Base-by-base conservation (phyloP, 1,140 invertebrate species). In the Aphelinus atriplicis region DNA sequence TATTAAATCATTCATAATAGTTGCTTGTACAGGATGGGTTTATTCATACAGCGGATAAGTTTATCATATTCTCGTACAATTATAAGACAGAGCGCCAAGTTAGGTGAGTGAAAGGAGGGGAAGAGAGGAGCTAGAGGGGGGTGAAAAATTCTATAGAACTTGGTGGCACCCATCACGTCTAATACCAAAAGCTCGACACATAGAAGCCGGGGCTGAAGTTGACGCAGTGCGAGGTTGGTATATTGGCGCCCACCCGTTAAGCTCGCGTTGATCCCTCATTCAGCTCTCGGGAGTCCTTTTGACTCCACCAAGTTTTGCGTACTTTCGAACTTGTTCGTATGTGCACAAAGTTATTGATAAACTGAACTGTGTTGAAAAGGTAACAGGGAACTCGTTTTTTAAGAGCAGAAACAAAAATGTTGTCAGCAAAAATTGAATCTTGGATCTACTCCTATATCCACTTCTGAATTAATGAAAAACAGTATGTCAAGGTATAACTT, bases 221-320 rank as follows among this genome's bases (percentile, higher is more conserved):
- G 50, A 9, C 46, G 48, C 42, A 62, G 43, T n/a, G 45, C 45
- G 75, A 75, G 77, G 77, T 78, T 81, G 80, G 77, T 84, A 84
- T 84, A 85, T 83, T 84, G 83, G 82, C 81, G 81, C 80, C 80
- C 80, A 81, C 79, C 26, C 80, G 80, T 80, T 85, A 84, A 85
- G 81, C 83, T 80, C 78, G 76, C 76, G 82, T 78, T 82, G 81
- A 84, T 83, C 82, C 81, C 81, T 83, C 78, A 80, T 82, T 55
- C 9, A 42, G 60, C 42, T 7, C 42, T 5, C 60, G 3, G 57
- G 55, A 56, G 42, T 10, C 55, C 10, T 45, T 3, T 2, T 3
- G 7, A 43, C 45, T 45, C 45, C 60, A 6, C 42, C 42, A 45
- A 26, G 51, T 51, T 53, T 42, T 53, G 61, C 62, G 58, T 42